Percentiles rank a stretch among this genome's conserved stretches.
These are phyloP conservation scores for Aselliscus stoliczkanus DNA, from an alignment of 2,797 vertebrate species.

Conservation along the genomic window DNA sequence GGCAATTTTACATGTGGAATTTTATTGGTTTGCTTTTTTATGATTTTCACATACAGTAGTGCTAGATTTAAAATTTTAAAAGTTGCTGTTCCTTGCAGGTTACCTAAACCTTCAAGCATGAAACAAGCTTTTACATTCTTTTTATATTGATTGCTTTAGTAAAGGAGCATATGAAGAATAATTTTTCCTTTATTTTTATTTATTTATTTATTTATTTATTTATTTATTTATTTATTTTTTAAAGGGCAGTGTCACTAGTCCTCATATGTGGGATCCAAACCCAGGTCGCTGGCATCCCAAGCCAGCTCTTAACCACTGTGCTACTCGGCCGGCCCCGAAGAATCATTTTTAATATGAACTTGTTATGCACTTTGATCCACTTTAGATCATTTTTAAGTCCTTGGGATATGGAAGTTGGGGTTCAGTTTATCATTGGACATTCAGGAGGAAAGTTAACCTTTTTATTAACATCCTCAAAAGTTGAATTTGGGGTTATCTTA, in stretches of 20 bases:
- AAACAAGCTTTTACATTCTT: conserved; percentile 4
- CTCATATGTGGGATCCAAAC: too few relatives aligned
- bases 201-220: too few relatives aligned
- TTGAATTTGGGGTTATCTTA: not conserved
- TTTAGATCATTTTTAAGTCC: conserved; percentile 27
- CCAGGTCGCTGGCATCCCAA: too few relatives aligned
- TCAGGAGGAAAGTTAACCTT: not conserved
- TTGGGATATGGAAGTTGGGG: not conserved
- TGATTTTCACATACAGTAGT: not conserved
- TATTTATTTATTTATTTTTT: too few relatives aligned
- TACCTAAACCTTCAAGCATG: conserved; percentile 9
- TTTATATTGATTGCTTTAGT: conserved; percentile 14
- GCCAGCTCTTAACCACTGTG: too few relatives aligned
- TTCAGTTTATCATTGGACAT: conserved; percentile 11
- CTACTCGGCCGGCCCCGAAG: too few relatives aligned
- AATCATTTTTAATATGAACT: too few relatives aligned
- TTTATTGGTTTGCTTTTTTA: conserved; percentile 15
- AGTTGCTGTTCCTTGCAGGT: not conserved
- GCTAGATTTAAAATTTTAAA: not conserved
- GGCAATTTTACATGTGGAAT: not conserved
- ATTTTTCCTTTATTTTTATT: too few relatives aligned
- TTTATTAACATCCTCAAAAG: conserved; percentile 26
- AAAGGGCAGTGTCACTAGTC: too few relatives aligned
- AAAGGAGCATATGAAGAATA: not conserved
- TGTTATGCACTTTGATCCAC: not conserved